These are phyloP conservation scores for Sibirionetta formosa DNA, from an alignment of 2,797 vertebrate genomes.

Conservation along the genomic window DNA sequence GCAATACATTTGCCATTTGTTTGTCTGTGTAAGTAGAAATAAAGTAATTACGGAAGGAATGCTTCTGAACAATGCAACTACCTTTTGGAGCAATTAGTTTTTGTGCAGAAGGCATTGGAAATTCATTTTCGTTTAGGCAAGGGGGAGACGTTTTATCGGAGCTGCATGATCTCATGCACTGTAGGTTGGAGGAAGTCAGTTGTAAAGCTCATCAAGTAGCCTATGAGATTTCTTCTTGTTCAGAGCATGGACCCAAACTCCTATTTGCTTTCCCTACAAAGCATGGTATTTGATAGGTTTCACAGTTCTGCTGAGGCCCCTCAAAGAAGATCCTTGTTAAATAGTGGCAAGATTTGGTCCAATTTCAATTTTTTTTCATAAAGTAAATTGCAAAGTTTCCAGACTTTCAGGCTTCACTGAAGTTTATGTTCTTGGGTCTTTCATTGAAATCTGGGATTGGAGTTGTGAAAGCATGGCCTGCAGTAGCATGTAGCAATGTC, in stretches of 20 bases:
- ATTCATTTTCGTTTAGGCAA: background rate
- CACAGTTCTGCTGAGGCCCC: background rate
- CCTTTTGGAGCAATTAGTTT: slow-evolving; percentile 36
- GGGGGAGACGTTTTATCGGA: background rate
- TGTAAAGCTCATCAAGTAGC: background rate
- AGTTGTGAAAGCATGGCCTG: background rate
- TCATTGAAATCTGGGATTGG: background rate
- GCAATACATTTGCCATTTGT: slow-evolving; percentile 25
- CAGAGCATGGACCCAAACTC: background rate
- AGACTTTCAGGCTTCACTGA: background rate
- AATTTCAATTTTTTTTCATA: background rate
- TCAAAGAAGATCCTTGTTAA: accelerated
- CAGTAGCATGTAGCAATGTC: background rate
- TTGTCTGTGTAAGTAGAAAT: slow-evolving; percentile 38
- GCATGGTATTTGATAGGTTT: background rate
- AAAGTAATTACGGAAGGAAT: slow-evolving; percentile 22
- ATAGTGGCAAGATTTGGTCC: background rate
- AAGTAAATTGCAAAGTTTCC: background rate
- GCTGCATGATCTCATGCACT: background rate
- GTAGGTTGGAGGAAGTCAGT: background rate
- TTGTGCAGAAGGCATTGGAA: background rate
- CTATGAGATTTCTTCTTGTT: background rate
- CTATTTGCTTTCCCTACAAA: accelerated
- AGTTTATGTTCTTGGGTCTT: background rate
- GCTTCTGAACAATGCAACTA: slow-evolving; percentile 31